Conservation (phyloP, 2,113 vertebrate genomes). For the Tringa solitaria region DNA sequence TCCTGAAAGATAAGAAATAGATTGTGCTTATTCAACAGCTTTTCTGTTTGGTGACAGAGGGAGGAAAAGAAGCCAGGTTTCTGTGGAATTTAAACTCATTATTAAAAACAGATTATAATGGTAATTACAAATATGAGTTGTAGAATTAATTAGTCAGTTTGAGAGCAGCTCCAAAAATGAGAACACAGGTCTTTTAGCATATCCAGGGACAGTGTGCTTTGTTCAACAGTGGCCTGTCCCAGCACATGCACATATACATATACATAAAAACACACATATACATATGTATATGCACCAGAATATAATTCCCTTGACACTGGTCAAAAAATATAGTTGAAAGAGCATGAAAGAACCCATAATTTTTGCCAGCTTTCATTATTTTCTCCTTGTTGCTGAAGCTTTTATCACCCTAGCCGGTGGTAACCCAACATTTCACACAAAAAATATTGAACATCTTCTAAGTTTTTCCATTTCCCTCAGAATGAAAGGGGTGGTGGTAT, state of each 20-base stretch:
- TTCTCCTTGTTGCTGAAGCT: constrained; percentile 26
- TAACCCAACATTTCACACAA: constrained; percentile 50
- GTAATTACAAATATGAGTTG: constrained; percentile 30
- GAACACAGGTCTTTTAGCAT: not conserved
- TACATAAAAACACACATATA: not conserved
- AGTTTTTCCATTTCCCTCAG: constrained; percentile 60
- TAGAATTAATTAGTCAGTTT: constrained; percentile 44
- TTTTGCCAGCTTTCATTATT: constrained; percentile 36
- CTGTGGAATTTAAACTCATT: constrained; percentile 58
- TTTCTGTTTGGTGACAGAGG: constrained; percentile 6
- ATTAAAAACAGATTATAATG: constrained; percentile 22
- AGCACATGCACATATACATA: not conserved
- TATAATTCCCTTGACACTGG: not conserved
- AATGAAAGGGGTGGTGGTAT: constrained; percentile 25
- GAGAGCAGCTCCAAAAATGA: constrained; percentile 15
- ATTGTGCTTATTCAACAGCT: constrained; percentile 40
- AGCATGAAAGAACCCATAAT: not conserved
- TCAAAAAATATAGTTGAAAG: constrained; percentile 43
- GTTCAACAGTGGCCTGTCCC: not conserved
- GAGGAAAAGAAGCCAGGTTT: constrained; percentile 47
- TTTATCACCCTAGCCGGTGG: constrained; percentile 40
- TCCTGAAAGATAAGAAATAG: constrained; percentile 55
- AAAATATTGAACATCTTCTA: constrained; percentile 60
- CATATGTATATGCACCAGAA: not conserved
- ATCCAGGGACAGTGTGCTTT: not conserved